Conservation (phyloP, 1,140 invertebrate genomes). For the Atta cephalotes region DNA sequence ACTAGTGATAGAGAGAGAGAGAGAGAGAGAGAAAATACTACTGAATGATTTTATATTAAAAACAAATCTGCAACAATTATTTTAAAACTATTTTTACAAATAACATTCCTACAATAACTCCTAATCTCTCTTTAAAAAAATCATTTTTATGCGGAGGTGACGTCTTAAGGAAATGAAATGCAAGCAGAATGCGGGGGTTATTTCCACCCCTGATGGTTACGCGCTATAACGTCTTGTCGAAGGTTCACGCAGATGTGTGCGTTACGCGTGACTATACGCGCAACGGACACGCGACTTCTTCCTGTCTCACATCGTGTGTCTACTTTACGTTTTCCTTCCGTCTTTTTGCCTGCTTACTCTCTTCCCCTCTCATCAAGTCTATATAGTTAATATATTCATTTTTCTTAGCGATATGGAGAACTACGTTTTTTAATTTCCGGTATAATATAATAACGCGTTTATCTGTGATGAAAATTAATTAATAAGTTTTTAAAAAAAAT, state of each 20-base stretch:
- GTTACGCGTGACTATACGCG: slow-evolving; percentile 71
- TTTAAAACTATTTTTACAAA: background rate
- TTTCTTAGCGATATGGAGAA: slow-evolving; percentile 75
- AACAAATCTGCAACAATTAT: background rate
- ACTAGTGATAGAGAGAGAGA: too few species aligned
- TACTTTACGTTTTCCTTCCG: slow-evolving; percentile 74
- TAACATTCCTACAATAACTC: background rate
- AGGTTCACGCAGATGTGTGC: slow-evolving; percentile 65
- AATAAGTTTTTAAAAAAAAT: background rate
- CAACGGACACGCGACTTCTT: slow-evolving; percentile 69
- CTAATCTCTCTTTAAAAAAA: background rate
- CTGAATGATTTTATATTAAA: background rate
- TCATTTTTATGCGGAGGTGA: background rate
- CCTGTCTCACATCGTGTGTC: slow-evolving; percentile 75
- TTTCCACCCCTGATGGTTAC: slow-evolving; percentile 49
- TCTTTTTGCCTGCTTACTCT: slow-evolving; percentile 68
- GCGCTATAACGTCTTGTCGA: slow-evolving; percentile 60
- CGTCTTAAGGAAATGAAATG: background rate
- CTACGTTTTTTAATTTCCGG: slow-evolving; percentile 68
- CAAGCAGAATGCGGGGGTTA: slow-evolving; percentile 2
- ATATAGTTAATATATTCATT: slow-evolving; percentile 79
- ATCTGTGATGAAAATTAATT: background rate
- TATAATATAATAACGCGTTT: slow-evolving; percentile 74
- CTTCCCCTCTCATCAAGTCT: slow-evolving; percentile 16
- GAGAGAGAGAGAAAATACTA: background rate